phyloP scores from a whole-genome alignment of 2,888 invertebrate genomes.

The Andrena trimmerana region DNA sequence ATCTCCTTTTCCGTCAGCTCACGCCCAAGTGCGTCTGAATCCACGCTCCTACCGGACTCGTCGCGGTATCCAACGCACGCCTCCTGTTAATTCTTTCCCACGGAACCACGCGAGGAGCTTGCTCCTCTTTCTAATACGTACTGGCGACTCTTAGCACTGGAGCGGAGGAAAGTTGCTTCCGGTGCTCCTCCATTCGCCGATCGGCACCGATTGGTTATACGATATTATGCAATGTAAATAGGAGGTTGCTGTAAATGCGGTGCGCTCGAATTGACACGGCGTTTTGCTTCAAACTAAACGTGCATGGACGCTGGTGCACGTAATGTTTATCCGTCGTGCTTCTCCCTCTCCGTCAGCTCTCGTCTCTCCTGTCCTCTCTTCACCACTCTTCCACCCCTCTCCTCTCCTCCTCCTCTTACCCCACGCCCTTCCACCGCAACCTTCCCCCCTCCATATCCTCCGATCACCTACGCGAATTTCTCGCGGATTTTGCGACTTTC shows the following conservation, averaged over 20 bases:
- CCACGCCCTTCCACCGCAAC: conserved; percentile 18
- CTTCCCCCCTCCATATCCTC: conserved; percentile 41
- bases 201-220: conserved; percentile 2
- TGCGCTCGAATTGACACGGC: conserved; percentile 44
- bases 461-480: conserved; percentile 56
- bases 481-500: conserved; percentile 36
- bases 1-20: background rate
- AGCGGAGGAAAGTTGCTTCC: background rate
- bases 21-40: background rate
- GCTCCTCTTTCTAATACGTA: too few relatives aligned
- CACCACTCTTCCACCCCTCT: conserved; percentile 21
- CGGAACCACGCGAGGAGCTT: too few relatives aligned
- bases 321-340: conserved; percentile 77
- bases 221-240: background rate
- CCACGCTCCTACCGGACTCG: background rate
- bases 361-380: conserved; percentile 38
- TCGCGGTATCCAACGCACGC: background rate
- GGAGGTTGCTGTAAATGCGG: background rate
- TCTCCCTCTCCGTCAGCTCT: conserved; percentile 52
- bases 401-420: background rate
- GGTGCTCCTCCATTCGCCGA: conserved; percentile 4
- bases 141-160: background rate
- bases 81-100: too few relatives aligned
- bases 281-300: conserved; percentile 76
- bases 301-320: conserved; percentile 67